A percentile compares a stretch with the other conserved stretches of the same genome.
Conservation (phyloP, 2,888 invertebrate genomes). For the Scaptomyza flava region DNA sequence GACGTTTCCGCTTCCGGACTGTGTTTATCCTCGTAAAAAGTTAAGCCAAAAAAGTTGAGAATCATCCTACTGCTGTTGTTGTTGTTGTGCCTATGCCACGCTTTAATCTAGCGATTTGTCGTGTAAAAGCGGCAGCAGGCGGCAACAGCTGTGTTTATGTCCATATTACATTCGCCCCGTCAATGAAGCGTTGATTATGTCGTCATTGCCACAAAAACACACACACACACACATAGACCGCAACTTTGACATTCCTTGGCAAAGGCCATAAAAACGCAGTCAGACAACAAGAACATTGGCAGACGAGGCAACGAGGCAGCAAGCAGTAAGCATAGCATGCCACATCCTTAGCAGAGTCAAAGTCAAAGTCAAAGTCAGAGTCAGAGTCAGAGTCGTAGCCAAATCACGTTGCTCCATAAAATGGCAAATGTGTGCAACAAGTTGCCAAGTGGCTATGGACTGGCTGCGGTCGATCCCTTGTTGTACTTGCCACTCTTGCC, state of each 20-base stretch:
- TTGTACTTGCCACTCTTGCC: slow-evolving; percentile 12
- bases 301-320: slow-evolving; percentile 29
- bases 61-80: slow-evolving; percentile 26
- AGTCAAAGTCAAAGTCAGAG: slow-evolving; percentile 5
- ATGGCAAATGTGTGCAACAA: slow-evolving; percentile 48
- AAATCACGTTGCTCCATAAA: slow-evolving; percentile 60
- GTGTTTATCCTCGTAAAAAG: slow-evolving; percentile 50
- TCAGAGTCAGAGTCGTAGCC: slow-evolving; percentile 34
- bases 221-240: slow-evolving; percentile 19
- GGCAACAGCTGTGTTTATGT: slow-evolving; percentile 59
- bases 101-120: slow-evolving; percentile 52
- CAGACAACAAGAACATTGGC: slow-evolving; percentile 21
- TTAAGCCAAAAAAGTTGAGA: slow-evolving; percentile 38
- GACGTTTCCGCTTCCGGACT: neutral
- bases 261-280: slow-evolving; percentile 68
- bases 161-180: slow-evolving; percentile 46
- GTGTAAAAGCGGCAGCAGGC: slow-evolving; percentile 32
- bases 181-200: slow-evolving; percentile 77
- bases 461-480: slow-evolving; percentile 4
- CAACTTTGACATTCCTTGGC: slow-evolving; percentile 51
- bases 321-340: slow-evolving; percentile 26
- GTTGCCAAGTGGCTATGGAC: slow-evolving; percentile 36
- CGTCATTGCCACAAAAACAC: slow-evolving; percentile 52
- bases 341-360: slow-evolving; percentile 43
- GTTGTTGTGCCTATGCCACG: slow-evolving; percentile 28